Base-by-base conservation (phyloP, 2,888 invertebrate species). In the Lithophane ornitopus region DNA sequence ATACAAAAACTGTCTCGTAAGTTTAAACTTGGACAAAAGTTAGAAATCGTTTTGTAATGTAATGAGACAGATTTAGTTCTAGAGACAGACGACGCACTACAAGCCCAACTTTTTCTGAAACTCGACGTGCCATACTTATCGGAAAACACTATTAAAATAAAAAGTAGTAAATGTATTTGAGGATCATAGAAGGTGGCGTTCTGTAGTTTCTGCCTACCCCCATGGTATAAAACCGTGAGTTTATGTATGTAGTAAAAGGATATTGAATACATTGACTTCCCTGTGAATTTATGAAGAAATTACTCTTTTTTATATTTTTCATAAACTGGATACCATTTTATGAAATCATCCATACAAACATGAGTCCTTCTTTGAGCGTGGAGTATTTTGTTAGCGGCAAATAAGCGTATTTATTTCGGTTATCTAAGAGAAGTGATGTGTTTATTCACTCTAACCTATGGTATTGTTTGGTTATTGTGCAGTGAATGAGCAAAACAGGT, bases 351-450 rank as follows among this genome's bases (percentile, higher is more conserved):
- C 41, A n/a, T 49, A 22, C 49, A 72, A 61, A n/a, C 49, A 61
- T 72, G 74, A 74, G 74, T 72, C 59, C 74, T 59, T 73, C 74
- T 74, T 74, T 52, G n/a, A 73, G 74, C 61, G n/a, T 73, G 22
- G 34, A 72, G 56, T 69, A 34, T 46, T 46, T 34, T 19, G 19
- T 59, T 28, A 61, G 4, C 28, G 14, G 28, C 61, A 61, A 71
- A 61, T 12, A 59, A 16, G 12, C 39, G 58, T 46, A 58, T 34
- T 54, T 41, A 67, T 52, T 49, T 28, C 28, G 19, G 12, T 22
- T n/a, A 34, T 44, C 52, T 54, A 19, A 69, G 4, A 28, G n/a
- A 34, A 34, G 9, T 26, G 9, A 46, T 70, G 12, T 34, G 19
- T 54, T 54, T 70, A 46, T 56, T 58, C 70, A 22, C 39, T 70